Conservation (phyloP, 1,140 invertebrate species). For the Propsilocerus akamusi region DNA sequence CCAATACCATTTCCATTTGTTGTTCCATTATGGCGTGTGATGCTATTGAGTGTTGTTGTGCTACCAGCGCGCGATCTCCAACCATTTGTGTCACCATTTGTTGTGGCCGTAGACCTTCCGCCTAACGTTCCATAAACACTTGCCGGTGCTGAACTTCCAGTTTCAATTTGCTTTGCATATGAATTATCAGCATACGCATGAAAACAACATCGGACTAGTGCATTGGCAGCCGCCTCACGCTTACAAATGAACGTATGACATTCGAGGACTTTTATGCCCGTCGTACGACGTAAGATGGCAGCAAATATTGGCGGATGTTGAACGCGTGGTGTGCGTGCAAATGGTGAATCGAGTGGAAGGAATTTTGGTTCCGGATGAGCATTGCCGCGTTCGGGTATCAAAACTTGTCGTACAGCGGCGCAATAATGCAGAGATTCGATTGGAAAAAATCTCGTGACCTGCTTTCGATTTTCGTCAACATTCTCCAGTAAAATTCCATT, state of each 20-base stretch:
- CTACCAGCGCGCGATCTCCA: slow-evolving; percentile 29
- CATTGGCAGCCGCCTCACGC: slow-evolving; percentile 84
- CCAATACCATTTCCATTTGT: slow-evolving; percentile 16
- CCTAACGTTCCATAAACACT: slow-evolving; percentile 20
- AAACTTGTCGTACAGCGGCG: slow-evolving; percentile 80
- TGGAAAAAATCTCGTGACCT: slow-evolving; percentile 91
- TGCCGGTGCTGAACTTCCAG: slow-evolving; percentile 19
- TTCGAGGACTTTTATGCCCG: slow-evolving; percentile 96
- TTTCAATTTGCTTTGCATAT: slow-evolving; percentile 67
- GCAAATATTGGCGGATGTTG: slow-evolving; percentile 94
- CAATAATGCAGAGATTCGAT: slow-evolving; percentile 95
- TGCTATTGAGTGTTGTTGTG: slow-evolving; percentile 34
- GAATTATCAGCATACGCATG: slow-evolving; percentile 88
- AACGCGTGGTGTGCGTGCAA: slow-evolving; percentile 70
- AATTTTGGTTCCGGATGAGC: slow-evolving; percentile 52
- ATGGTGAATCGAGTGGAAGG: slow-evolving; percentile 89
- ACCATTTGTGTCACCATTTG: slow-evolving; percentile 22
- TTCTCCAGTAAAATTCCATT: slow-evolving; percentile 93
- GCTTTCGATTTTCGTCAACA: slow-evolving; percentile 85
- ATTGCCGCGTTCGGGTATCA: slow-evolving; percentile 35
- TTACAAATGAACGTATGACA: slow-evolving; percentile 99
- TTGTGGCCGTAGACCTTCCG: slow-evolving; percentile 4
- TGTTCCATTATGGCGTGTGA: slow-evolving; percentile 20
- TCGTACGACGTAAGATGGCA: slow-evolving; percentile 82
- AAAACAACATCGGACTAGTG: slow-evolving; percentile 83